Conservation (phyloP, 1,140 invertebrate species). For the Chironomus tepperi region DNA sequence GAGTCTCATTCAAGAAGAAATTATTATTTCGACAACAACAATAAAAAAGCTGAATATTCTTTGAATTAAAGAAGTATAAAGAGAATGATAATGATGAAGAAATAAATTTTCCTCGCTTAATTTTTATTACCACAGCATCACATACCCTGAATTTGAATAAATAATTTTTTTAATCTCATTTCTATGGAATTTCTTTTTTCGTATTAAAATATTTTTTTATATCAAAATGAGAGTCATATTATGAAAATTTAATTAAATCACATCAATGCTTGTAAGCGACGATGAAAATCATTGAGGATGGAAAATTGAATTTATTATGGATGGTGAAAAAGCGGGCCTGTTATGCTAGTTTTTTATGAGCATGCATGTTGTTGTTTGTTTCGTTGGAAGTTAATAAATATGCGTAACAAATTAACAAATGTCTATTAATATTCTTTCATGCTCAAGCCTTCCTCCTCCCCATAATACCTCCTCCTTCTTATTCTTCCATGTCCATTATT, state of each 20-base stretch:
- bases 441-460: background rate
- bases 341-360: no score
- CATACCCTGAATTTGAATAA: background rate
- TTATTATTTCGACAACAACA: background rate
- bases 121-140: background rate
- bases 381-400: constrained; percentile 17
- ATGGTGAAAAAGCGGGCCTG: no score
- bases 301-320: no score
- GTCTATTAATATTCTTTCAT: constrained; percentile 4
- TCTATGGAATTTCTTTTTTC: background rate
- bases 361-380: background rate
- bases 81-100: constrained; percentile 13
- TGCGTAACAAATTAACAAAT: constrained; percentile 23
- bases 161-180: constrained; percentile 1
- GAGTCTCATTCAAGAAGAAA: background rate
- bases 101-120: constrained; percentile 14
- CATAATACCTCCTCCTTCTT: no score
- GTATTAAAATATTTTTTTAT: no score
- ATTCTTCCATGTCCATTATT: no score
- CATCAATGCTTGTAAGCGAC: background rate
- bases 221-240: no score
- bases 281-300: no score
- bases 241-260: no score
- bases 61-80: background rate
- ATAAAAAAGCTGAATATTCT: background rate